These are phyloP conservation scores for Corella eumyota DNA, from an alignment of 23 tunicate genomes.

Conservation along the genomic window DNA sequence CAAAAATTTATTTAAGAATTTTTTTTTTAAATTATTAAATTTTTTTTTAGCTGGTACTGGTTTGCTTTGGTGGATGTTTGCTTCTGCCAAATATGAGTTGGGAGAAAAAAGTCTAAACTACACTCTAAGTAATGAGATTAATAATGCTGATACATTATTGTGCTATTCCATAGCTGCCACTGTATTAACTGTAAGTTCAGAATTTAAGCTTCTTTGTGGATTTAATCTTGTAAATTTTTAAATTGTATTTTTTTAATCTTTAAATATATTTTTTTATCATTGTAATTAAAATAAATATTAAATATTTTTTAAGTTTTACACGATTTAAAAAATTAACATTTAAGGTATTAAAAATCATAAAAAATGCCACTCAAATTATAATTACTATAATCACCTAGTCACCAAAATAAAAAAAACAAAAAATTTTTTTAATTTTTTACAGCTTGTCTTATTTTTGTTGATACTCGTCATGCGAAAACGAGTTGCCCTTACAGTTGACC, in stretches of 20 bases:
- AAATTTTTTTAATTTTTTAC: no score
- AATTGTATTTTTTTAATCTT: not conserved
- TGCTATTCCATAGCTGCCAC: slow-evolving; percentile 77
- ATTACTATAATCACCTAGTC: not conserved
- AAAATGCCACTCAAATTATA: no score
- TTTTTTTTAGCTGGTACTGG: slow-evolving; percentile 62
- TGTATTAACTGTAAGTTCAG: slow-evolving; percentile 60
- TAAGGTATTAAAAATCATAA: no score
- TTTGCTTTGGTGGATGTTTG: slow-evolving; percentile 77
- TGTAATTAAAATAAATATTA: not conserved
- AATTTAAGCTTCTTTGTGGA: not conserved
- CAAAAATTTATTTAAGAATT: no score
- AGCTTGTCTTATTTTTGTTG: slow-evolving; percentile 63
- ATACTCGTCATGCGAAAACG: slow-evolving; percentile 89
- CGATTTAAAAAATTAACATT: not conserved
- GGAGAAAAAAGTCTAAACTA: slow-evolving; percentile 20
- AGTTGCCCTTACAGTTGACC: slow-evolving; percentile 58
- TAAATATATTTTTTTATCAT: not conserved
- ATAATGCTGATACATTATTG: slow-evolving; percentile 37
- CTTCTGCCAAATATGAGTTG: slow-evolving; percentile 17
- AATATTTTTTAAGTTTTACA: not conserved
- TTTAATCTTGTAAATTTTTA: not conserved
- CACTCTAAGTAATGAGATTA: slow-evolving; percentile 19
- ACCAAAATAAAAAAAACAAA: not conserved
- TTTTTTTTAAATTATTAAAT: no score